Conservation (phyloP, 2,113 vertebrate species). For the Gallinago undulata region DNA sequence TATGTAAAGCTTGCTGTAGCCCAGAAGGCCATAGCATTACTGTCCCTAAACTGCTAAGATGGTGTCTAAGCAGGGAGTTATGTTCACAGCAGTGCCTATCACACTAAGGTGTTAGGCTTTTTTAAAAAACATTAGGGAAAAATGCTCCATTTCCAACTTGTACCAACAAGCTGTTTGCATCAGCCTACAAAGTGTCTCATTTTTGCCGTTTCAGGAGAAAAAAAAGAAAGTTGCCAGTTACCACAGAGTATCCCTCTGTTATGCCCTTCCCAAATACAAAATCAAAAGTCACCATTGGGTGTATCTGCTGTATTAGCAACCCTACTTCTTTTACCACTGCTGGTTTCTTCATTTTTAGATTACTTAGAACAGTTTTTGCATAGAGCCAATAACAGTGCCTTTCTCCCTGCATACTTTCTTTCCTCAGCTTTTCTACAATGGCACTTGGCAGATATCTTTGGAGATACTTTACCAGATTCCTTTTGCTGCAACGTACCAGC, state of each 20-base stretch:
- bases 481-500: neutral
- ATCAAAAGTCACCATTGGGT: neutral
- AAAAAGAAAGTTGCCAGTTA: neutral
- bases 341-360: neutral
- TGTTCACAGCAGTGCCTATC: neutral
- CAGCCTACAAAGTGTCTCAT: neutral
- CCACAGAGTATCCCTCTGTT: neutral
- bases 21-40: neutral
- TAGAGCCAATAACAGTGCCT: neutral
- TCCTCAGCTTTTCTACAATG: neutral
- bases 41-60: neutral
- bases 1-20: neutral
- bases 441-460: neutral
- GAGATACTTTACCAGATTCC: neutral
- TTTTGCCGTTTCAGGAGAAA: neutral
- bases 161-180: neutral
- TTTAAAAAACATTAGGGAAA: neutral
- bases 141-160: neutral
- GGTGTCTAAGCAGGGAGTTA: neutral
- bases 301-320: neutral
- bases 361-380: neutral
- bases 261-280: neutral
- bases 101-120: neutral
- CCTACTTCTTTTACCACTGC: neutral
- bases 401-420: neutral